These are phyloP conservation scores for Sylvia atricapilla DNA, from an alignment of 2,113 vertebrate species.

Conservation along the genomic window DNA sequence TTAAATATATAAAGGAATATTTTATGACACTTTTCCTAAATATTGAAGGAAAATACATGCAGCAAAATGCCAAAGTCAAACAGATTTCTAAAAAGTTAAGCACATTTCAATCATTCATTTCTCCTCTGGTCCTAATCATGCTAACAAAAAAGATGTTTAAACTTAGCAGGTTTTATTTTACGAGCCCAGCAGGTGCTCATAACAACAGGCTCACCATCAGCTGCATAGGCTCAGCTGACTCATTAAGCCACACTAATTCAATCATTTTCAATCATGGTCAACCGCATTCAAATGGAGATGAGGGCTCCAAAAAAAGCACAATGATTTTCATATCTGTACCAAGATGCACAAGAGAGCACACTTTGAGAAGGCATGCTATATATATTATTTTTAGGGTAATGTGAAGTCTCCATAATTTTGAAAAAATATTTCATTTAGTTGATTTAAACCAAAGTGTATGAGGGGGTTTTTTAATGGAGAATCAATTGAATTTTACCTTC, in stretches of 20 bases:
- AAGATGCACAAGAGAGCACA: not conserved
- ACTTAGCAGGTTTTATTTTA: not conserved
- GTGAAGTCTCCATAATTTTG: not conserved
- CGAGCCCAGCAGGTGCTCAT: not conserved
- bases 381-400: not conserved
- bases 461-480: not conserved
- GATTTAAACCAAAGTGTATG: not conserved
- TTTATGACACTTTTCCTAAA: not conserved
- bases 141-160: not conserved
- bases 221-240: not conserved
- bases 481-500: not conserved
- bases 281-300: fast-evolving
- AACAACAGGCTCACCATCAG: not conserved
- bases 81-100: not conserved
- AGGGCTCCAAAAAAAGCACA: not conserved
- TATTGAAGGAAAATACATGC: not conserved
- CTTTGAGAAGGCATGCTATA: not conserved
- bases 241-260: not conserved
- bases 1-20: too few species aligned
- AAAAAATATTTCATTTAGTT: not conserved
- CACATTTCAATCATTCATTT: not conserved
- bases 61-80: not conserved
- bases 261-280: not conserved
- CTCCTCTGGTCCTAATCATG: not conserved
- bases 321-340: not conserved